Evolutionary conservation across 2,888 invertebrate genomes (phyloP).

Genomic region (Caenorhabditis sp.): DNA sequence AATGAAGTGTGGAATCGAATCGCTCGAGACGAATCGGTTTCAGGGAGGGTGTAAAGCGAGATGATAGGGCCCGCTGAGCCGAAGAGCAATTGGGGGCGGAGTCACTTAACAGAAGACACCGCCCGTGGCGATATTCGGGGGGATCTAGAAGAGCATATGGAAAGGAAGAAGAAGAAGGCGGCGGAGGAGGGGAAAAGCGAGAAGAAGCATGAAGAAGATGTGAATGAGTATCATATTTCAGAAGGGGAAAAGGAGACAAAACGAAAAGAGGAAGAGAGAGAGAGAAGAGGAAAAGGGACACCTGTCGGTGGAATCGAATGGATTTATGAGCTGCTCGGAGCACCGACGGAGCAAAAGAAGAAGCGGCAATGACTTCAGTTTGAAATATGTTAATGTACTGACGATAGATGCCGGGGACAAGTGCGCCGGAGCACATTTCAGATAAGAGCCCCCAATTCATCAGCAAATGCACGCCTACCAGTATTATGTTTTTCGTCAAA

Average conservation of each 20-base stretch:
- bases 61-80: constrained; percentile 3
- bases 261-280: constrained; percentile 9
- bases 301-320: constrained; percentile 38
- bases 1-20: constrained; percentile 14
- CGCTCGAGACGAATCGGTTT: constrained; percentile 13
- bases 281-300: constrained; percentile 22
- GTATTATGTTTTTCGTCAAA: no score
- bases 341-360: not conserved
- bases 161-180: not conserved
- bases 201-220: constrained; percentile 10
- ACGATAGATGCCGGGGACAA: constrained; percentile 3
- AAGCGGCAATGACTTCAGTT: constrained; percentile 5
- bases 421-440: no score
- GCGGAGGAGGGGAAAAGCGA: not conserved
- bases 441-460: no score
- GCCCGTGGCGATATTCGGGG: constrained; percentile 16
- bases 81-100: constrained; percentile 5
- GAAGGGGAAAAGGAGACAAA: constrained; percentile 4
- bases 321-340: constrained; percentile 43
- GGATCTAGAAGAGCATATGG: not conserved
- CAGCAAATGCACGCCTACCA: no score
- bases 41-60: constrained; percentile 16
- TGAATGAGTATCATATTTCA: constrained; percentile 21
- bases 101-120: constrained; percentile 6
- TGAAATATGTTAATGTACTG: constrained; percentile 16